A percentile compares a stretch with the other conserved stretches of the same genome.
Conservation (phyloP, 1,140 invertebrate genomes). For the Leptopilina boulardi region DNA sequence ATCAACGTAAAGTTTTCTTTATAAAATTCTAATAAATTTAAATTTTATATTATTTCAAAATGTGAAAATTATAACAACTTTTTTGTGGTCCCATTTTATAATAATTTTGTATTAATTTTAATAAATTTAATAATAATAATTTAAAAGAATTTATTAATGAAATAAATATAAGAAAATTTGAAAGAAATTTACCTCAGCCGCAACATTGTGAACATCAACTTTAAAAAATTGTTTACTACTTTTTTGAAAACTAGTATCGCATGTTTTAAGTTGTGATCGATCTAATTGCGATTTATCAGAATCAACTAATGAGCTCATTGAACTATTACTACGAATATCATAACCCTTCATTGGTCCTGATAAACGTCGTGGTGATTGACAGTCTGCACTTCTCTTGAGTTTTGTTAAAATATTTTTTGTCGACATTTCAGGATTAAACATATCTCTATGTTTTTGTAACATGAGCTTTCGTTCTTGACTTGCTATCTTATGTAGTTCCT, state of each 20-base stretch:
- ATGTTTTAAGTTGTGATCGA: conserved; percentile 61
- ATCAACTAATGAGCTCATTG: conserved; percentile 72
- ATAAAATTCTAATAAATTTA: too few relatives aligned
- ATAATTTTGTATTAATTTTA: too few relatives aligned
- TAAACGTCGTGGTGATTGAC: conserved; percentile 70
- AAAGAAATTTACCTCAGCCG: conserved; percentile 34
- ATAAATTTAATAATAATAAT: neutral
- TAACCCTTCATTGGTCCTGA: conserved; percentile 75
- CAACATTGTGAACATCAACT: conserved; percentile 41
- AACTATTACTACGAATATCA: conserved; percentile 73
- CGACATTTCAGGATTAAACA: conserved; percentile 76
- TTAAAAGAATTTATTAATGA: neutral
- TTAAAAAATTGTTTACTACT: conserved; percentile 40
- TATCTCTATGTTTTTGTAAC: conserved; percentile 72
- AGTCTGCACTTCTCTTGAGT: conserved; percentile 71
- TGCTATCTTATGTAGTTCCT: conserved; percentile 72
- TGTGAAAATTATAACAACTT: too few relatives aligned
- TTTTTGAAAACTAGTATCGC: conserved; percentile 56
- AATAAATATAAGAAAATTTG: neutral
- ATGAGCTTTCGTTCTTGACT: conserved; percentile 74
- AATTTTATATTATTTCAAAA: too few relatives aligned
- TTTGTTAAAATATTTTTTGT: conserved; percentile 74
- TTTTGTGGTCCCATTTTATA: too few relatives aligned
- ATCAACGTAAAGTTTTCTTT: too few relatives aligned
- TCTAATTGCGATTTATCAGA: conserved; percentile 73